These are phyloP conservation scores for Trichosurus vulpecula DNA, from an alignment of 2,797 vertebrate species.

Conservation along the genomic window DNA sequence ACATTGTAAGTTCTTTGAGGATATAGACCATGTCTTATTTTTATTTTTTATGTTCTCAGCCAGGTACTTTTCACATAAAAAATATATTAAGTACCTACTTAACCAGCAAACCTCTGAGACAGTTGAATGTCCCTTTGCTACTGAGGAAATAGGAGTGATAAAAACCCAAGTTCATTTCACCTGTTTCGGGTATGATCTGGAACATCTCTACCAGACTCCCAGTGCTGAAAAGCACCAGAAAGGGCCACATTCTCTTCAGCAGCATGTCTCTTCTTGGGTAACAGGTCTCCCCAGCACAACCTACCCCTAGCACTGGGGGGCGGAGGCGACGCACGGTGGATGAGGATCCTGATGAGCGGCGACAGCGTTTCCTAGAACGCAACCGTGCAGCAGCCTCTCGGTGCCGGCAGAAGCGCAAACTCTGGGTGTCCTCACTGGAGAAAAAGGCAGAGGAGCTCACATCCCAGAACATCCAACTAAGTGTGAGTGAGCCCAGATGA, in stretches of 20 bases:
- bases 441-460: constrained; percentile 98
- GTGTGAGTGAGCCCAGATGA: constrained; percentile 86
- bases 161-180: constrained; percentile 48
- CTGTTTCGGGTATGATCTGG: constrained; percentile 48
- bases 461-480: constrained; percentile 94
- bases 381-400: constrained; percentile 96
- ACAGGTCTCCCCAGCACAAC: constrained; percentile 97
- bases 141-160: constrained; percentile 40
- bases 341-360: constrained; percentile 96
- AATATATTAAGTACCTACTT: not conserved
- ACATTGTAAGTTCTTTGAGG: not conserved
- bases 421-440: constrained; percentile 96
- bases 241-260: constrained; percentile 21
- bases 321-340: constrained; percentile 91
- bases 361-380: constrained; percentile 96
- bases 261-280: constrained; percentile 12
- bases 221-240: not conserved
- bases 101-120: not conserved
- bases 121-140: not conserved
- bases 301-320: constrained; percentile 91
- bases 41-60: not conserved
- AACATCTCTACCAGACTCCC: not conserved
- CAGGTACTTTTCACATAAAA: not conserved
- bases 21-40: not conserved
- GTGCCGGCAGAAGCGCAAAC: constrained; percentile 96